phyloP scores from a whole-genome alignment of 2,797 vertebrate genomes.

The Sitta carolinensis region DNA sequence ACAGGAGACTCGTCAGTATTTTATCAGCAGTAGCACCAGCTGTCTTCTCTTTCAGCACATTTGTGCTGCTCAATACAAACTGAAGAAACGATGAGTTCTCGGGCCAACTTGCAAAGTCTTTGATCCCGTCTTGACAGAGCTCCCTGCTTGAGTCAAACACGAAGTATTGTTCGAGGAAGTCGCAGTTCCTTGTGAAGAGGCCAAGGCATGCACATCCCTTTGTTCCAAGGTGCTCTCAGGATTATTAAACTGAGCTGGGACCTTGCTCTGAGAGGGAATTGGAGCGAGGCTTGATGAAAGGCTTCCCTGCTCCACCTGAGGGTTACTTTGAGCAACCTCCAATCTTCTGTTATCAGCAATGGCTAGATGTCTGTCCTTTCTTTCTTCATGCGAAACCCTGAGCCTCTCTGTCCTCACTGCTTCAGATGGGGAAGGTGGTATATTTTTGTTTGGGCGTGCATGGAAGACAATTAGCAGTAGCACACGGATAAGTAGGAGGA shows the following conservation, averaged over 20 bases:
- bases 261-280: not conserved
- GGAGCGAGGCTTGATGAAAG: not conserved
- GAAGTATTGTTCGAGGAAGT: not conserved
- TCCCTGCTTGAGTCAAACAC: not conserved
- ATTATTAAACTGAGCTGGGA: not conserved
- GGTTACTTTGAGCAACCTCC: not conserved
- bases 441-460: not conserved
- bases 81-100: slow-evolving; percentile 18
- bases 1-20: slow-evolving; percentile 40
- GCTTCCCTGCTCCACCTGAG: slow-evolving; percentile 11
- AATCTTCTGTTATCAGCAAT: not conserved
- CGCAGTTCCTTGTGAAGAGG: not conserved
- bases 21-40: slow-evolving; percentile 47
- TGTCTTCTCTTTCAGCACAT: slow-evolving; percentile 26
- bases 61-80: slow-evolving; percentile 44
- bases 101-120: not conserved
- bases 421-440: not conserved
- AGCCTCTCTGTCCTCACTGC: not conserved
- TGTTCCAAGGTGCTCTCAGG: not conserved
- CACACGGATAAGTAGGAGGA: not conserved
- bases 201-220: not conserved
- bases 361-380: not conserved
- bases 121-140: not conserved
- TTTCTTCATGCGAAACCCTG: not conserved
- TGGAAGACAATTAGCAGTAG: not conserved